Evolutionary conservation across 1,140 invertebrate genomes (phyloP), one percentile per base, ranked within the genome.

Genomic region (Zelostemma sp.): DNA sequence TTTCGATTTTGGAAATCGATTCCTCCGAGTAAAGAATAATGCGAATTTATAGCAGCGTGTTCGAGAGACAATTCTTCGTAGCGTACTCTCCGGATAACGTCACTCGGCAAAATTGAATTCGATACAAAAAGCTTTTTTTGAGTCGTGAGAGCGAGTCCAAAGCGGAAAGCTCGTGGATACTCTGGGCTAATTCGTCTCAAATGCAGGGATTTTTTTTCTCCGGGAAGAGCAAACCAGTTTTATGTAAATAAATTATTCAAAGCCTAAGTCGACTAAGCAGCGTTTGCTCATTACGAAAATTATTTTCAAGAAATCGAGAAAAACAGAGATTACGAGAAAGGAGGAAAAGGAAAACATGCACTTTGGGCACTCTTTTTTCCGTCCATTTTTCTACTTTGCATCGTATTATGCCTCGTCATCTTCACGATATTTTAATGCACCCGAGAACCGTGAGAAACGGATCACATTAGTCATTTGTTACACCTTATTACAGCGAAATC

Each of bases 241-340:
- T n/a, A n/a, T n/a, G n/a, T 72, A 72, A 72, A 67, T 72, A 72
- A 68, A 64, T 68, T 68, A 72, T 64, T 63, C 61, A 31, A 51
- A 53, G 56, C 41, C 31, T 46, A 68, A 59, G 57, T 49, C 61
- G 50, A 68, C 61, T 68, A 56, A 31, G 51, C 25, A 1, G 54
- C 14, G 31, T 40, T 18, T 33, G 53, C 66, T 72, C 55, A 63
- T 66, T 71, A 71, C 62, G 59, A 61, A 17, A 46, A 58, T 66
- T 56, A 72, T 67, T 72, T 67, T 64, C 55, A 31, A 45, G 49
- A 25, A 41, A 14, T 28, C 16, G 9, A n/a, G 1, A 5, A 43
- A 45, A 33, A 21, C 43, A 18, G 21, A 11, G 55, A 28, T 28
- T 28, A 28, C 33, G 33, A 9, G 11, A 35, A 35, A 35, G 11